These are phyloP conservation scores for Penaeus japonicus DNA, from an alignment of 1,140 invertebrate species.

Conservation along the genomic window DNA sequence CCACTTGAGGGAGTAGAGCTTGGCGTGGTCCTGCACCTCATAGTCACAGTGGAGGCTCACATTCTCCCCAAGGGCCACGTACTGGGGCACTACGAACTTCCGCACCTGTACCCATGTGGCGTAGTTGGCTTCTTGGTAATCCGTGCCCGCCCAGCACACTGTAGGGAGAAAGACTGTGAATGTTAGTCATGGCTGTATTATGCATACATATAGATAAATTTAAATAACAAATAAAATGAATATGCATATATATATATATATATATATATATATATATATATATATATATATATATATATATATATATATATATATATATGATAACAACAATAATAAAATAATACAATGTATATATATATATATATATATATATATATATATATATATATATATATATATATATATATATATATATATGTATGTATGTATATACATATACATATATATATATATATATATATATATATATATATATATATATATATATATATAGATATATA, in stretches of 20 bases:
- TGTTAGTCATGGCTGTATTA: not conserved
- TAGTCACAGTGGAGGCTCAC: constrained; percentile 41
- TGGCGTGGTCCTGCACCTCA: constrained; percentile 24
- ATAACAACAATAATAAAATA: no score
- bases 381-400: not conserved
- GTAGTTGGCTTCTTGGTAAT: not conserved
- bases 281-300: no score
- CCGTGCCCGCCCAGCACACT: not conserved
- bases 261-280: not conserved
- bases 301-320: no score
- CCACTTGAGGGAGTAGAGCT: constrained; percentile 47
- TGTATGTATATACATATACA: not conserved
- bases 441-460: constrained; percentile 1
- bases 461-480: not conserved
- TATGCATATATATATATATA: not conserved
- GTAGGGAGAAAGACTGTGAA: not conserved
- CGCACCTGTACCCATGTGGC: constrained; percentile 29
- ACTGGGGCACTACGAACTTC: constrained; percentile 29
- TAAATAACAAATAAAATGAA: not conserved
- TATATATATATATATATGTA: not conserved
- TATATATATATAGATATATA: not conserved
- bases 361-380: not conserved
- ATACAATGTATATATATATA: not conserved
- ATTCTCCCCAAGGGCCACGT: constrained; percentile 25
- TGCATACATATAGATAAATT: not conserved